Evolutionary conservation across 2,797 vertebrate genomes (phyloP), one percentile per base, ranked within the genome.

Genomic region (Danio jaintianensis): DNA sequence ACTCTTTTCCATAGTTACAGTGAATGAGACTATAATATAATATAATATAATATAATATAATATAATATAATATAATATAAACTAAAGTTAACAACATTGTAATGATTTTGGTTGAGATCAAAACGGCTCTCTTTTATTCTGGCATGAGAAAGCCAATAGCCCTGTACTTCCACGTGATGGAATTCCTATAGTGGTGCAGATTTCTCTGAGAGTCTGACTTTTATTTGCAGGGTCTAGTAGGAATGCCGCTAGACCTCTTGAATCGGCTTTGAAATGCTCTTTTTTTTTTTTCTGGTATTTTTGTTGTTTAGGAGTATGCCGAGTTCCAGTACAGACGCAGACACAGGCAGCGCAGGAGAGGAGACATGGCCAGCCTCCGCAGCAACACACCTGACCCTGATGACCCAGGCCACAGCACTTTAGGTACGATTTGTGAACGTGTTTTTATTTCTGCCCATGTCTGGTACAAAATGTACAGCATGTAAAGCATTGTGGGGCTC

Each of bases 271-370:
- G 36, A 79, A 79, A 42, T 40, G n/a, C 7, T 72, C 42, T 64
- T 52, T 43, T 52, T 43, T 72, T 64, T 80, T 29, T 29, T 29
- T 29, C 29, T 29, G 29, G 70, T n/a, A 69, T n/a, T 82, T 42
- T 74, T 88, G 91, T 91, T 90, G 89, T 93, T 84, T 91, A 99
- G 97, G 98, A 97, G 92, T 99, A 99, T 89, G 96, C 97, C 88
- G 98, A 98, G 94, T 98, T 99, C 93, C 98, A 98, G 95, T 98
- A 98, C 91, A 94, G 97, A 88, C 94, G 97, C 88, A 94, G 97
- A 87, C 97, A 98, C 83, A 91, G 98, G 61, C 97, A 97, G 82
- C 95, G 96, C 38, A 93, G 96, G 20, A 92, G 97, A 66, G 96
- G 97, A 11, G 98, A 99, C 61, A 90, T 97, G 94, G 95, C 96